Percentiles rank a stretch among this genome's conserved stretches.
These are phyloP conservation scores for Plagiodera versicolora DNA, from an alignment of 2,888 invertebrate genomes.

Conservation along the genomic window DNA sequence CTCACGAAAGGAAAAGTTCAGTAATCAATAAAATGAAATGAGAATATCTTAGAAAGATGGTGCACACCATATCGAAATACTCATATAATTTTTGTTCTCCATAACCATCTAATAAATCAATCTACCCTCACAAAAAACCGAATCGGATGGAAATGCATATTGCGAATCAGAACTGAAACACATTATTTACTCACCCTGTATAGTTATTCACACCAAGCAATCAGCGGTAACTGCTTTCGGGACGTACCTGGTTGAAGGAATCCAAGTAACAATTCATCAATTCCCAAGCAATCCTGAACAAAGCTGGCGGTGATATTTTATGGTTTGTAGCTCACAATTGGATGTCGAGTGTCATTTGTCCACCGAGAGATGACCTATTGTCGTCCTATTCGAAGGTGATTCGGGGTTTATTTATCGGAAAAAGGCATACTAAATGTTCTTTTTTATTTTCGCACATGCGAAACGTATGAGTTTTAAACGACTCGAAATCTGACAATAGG, in stretches of 20 bases:
- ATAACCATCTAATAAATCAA: too few relatives aligned
- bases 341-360: slow-evolving; percentile 28
- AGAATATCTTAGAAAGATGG: too few relatives aligned
- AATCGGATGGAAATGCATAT: too few relatives aligned
- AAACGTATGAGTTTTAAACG: slow-evolving; percentile 35
- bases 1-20: too few relatives aligned
- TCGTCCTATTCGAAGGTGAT: slow-evolving; percentile 22
- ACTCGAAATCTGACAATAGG: slow-evolving; percentile 22
- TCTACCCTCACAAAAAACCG: too few relatives aligned
- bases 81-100: too few relatives aligned
- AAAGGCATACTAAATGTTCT: slow-evolving; percentile 30
- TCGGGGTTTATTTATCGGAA: slow-evolving; percentile 35
- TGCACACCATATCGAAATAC: too few relatives aligned
- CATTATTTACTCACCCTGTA: too few relatives aligned
- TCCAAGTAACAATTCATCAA: slow-evolving; percentile 33
- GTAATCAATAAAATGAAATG: too few relatives aligned
- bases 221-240: neutral
- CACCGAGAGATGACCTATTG: slow-evolving; percentile 24
- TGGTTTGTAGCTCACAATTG: slow-evolving; percentile 42
- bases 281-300: slow-evolving; percentile 24
- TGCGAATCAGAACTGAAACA: too few relatives aligned
- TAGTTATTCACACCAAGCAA: neutral
- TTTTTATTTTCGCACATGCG: slow-evolving; percentile 24
- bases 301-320: slow-evolving; percentile 39
- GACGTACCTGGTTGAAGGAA: neutral